Base-by-base conservation (phyloP, 1,140 invertebrate genomes). In the Chrysoperla carnea region DNA sequence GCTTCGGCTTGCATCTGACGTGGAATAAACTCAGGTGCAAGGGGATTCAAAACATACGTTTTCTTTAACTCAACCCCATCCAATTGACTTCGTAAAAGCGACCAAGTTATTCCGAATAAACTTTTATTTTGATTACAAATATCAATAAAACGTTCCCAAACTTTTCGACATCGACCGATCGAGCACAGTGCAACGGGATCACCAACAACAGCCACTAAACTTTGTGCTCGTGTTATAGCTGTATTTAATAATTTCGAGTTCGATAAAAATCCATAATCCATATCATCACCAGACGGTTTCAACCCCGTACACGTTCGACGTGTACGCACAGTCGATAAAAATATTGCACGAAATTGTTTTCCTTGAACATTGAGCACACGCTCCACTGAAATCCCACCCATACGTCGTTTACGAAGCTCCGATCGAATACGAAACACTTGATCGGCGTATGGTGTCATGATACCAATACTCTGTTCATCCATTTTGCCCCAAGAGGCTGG, bases 331-430 rank as follows among this genome's bases (percentile, higher is more conserved):
- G 84, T 88, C 14, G 82, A 87, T 31, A 91, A 63, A 49, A 92
- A 82, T 27, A 91, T 77, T 1, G 81, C 84, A 8, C 84, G 68
- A 54, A 90, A 92, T 59, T 91, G 84, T 58, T 90, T 90, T 58
- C 84, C 84, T 65, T 91, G 87, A 0, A 89, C 84, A 63, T 91
- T 91, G 0, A 87, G 64, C 8, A 90, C 84, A 45, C 85, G 64
- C 57, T 90, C 87, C 1, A 90, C 87, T 6, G 81, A 84, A 28
- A 91, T 78, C 35, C 79, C 76, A 43, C 70, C 72, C 53, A 89
- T 69, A 37, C 76, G 67, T 6, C 73, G 63, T 54, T 84, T 84
- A 29, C 85, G 66, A 12, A 91, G 54, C 54, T 87, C 83, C n/a
- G 70, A 72, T 43, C 85, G 68, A 38, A 91, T 87, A 35, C 78